These are phyloP conservation scores for Crotophaga sulcirostris DNA, from an alignment of 2,113 vertebrate species.

Conservation along the genomic window DNA sequence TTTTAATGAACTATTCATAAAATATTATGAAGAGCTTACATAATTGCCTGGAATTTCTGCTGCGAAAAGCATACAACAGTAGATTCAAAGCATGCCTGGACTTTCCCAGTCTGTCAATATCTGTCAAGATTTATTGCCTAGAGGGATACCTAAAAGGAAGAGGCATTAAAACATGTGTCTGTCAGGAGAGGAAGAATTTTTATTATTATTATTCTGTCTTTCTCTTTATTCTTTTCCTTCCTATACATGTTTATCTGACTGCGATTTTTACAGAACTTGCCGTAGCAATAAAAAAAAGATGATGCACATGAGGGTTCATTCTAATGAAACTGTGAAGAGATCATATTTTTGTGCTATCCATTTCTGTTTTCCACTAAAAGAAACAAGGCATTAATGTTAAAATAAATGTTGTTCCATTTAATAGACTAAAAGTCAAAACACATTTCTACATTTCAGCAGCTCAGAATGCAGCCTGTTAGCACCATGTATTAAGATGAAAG, in stretches of 20 bases:
- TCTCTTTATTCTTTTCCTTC: not conserved
- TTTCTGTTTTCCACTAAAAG: not conserved
- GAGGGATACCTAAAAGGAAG: not conserved
- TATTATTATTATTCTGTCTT: not conserved
- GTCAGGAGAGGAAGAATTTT: not conserved
- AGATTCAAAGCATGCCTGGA: not conserved
- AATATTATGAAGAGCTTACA: not conserved
- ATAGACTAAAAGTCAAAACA: not conserved
- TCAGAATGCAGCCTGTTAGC: not conserved
- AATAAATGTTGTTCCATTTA: not conserved
- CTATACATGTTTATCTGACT: not conserved
- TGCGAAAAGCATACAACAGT: not conserved
- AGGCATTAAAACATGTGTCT: not conserved
- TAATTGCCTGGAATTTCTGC: not conserved
- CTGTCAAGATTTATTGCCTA: not conserved
- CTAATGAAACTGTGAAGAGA: not conserved
- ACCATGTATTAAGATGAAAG: not conserved
- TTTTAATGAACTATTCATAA: conserved; percentile 25
- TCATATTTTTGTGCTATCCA: not conserved
- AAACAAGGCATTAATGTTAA: not conserved
- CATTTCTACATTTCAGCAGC: not conserved
- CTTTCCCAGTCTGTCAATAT: conserved; percentile 1
- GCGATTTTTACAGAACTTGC: not conserved
- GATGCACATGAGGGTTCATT: not conserved
- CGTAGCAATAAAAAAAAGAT: not conserved